Conservation (phyloP, 2,888 invertebrate species). For the Agelastica alni region DNA sequence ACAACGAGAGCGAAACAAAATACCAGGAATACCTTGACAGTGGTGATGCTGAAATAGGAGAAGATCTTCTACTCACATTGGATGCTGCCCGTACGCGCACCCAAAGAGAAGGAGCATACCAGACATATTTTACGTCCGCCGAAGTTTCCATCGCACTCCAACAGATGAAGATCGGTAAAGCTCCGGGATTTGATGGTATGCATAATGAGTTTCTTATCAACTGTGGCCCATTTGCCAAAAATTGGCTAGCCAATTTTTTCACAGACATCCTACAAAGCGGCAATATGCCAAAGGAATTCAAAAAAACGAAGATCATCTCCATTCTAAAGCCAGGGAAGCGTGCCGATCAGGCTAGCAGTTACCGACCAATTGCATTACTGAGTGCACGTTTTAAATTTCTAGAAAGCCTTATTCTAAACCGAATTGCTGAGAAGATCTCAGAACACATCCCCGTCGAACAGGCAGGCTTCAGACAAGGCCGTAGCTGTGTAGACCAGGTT, state of each 20-base stretch:
- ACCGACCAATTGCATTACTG: neutral
- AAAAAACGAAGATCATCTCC: slow-evolving; percentile 16
- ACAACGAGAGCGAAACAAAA: neutral
- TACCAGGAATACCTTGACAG: slow-evolving; percentile 3
- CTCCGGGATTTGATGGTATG: slow-evolving; percentile 14
- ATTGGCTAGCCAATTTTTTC: slow-evolving; percentile 19
- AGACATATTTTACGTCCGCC: slow-evolving; percentile 8
- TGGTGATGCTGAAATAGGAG: slow-evolving; percentile 2
- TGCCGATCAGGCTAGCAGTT: neutral
- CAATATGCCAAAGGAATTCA: slow-evolving; percentile 13
- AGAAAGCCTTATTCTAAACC: neutral
- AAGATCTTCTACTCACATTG: slow-evolving; percentile 21
- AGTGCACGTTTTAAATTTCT: neutral
- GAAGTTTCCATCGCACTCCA: slow-evolving; percentile 3
- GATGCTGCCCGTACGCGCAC: slow-evolving; percentile 20
- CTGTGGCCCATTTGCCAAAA: slow-evolving; percentile 8
- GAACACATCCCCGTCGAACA: too few species aligned
- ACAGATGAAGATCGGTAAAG: slow-evolving; percentile 7
- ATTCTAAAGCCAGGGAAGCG: slow-evolving; percentile 22
- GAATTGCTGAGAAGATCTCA: too few species aligned
- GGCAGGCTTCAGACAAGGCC: slow-evolving; percentile 28
- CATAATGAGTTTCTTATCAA: slow-evolving; percentile 19
- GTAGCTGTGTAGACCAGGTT: slow-evolving; percentile 30
- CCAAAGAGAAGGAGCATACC: slow-evolving; percentile 17
- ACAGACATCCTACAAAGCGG: slow-evolving; percentile 20